These are phyloP conservation scores for Palythoa grandiflora DNA, from an alignment of 92 coral and sea anemone species.

Conservation along the genomic window DNA sequence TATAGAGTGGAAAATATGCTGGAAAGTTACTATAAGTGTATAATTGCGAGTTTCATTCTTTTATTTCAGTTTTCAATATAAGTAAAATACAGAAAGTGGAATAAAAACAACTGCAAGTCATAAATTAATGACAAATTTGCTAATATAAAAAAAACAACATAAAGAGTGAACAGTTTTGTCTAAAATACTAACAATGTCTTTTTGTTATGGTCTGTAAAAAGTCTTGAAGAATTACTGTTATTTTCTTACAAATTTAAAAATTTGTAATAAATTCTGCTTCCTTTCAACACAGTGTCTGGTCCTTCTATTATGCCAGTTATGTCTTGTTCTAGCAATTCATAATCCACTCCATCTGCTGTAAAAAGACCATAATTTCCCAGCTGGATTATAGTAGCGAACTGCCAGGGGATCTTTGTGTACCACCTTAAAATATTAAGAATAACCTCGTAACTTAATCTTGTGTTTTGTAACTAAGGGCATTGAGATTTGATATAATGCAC, in stretches of 20 bases:
- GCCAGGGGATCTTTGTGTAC: constrained; percentile 3
- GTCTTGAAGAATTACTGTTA: not conserved
- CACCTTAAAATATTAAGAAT: not conserved
- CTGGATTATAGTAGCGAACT: constrained; percentile 6
- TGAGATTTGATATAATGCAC: constrained; percentile 3
- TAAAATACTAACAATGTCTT: constrained; percentile 5
- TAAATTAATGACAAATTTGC: constrained; percentile 1
- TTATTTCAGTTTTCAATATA: too few relatives aligned
- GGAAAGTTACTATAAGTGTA: too few relatives aligned
- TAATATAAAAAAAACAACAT: not conserved
- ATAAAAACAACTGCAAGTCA: constrained; percentile 13
- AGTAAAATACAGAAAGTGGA: not conserved
- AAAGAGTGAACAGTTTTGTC: constrained; percentile 1
- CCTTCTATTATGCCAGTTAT: constrained; percentile 1
- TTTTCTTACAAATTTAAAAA: constrained; percentile 4
- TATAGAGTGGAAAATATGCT: too few relatives aligned
- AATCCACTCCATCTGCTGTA: constrained; percentile 7
- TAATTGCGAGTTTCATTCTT: too few relatives aligned
- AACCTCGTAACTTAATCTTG: constrained; percentile 1
- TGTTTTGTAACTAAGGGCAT: not conserved
- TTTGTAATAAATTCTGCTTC: not conserved
- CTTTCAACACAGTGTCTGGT: not conserved
- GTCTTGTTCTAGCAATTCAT: constrained; percentile 7
- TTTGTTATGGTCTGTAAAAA: not conserved
- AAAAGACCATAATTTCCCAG: not conserved